Conservation (phyloP, 2,888 invertebrate genomes). For the Lochmaea capreae region DNA sequence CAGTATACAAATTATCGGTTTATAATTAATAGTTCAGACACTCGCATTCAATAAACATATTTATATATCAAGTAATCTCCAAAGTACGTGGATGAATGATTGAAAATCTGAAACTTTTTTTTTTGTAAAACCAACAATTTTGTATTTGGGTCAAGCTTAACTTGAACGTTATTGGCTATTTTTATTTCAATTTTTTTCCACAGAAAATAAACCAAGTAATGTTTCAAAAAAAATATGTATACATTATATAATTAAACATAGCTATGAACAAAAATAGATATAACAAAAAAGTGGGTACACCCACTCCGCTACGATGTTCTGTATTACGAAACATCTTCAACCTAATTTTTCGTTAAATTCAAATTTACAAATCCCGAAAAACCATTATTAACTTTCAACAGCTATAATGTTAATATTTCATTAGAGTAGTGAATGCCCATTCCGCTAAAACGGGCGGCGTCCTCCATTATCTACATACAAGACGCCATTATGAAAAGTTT, state of each 20-base stretch:
- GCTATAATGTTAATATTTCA: neutral
- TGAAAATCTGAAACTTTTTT: too few relatives aligned
- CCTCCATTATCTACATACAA: constrained; percentile 51
- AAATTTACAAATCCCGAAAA: neutral
- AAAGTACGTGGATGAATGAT: too few relatives aligned
- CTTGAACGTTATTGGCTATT: neutral
- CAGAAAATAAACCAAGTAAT: neutral
- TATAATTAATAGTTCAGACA: too few relatives aligned
- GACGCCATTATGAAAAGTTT: constrained; percentile 41
- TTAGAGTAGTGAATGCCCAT: neutral
- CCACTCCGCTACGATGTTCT: neutral
- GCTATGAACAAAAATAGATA: neutral
- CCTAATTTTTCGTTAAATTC: neutral
- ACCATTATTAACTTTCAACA: neutral
- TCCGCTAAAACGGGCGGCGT: constrained; percentile 53
- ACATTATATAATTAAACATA: neutral
- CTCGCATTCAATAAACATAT: too few relatives aligned
- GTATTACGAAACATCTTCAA: too few relatives aligned
- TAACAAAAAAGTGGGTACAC: neutral
- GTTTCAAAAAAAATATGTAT: neutral
- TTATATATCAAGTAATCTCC: too few relatives aligned
- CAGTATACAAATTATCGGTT: too few relatives aligned
- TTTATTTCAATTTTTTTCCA: neutral
- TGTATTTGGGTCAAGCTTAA: neutral
- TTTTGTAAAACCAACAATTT: neutral